Evolutionary conservation across 2,888 invertebrate species (phyloP), one percentile per base, ranked within the genome.

Genomic region (Harpalus rubripes): DNA sequence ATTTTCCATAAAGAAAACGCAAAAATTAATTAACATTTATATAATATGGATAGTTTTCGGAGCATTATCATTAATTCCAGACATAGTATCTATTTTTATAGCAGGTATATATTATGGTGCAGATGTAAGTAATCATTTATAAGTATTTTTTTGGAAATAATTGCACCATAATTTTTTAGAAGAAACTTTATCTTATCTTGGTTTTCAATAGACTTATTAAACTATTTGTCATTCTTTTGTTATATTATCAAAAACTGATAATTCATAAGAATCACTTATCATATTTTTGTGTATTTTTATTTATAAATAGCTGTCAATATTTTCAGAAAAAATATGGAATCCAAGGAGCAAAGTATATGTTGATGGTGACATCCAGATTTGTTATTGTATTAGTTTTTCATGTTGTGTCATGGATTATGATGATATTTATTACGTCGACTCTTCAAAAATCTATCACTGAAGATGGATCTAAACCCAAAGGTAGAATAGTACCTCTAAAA

Each of bases 401-500:
- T 12, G 22, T 83, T 7, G 16, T 8, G 7, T 61, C 61, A n/a
- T 83, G 72, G 32, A 59, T 83, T 59, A 59, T 61, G 7, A 61
- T 83, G 76, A 61, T 83, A 74, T 10, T 61, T 10, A 83, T 83
- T 61, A 83, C 83, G 5, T 10, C 22, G 22, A 22, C 10, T 12
- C 15, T 76, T 15, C 16, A 59, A n/a, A 76, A 61, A 12, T 39
- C 81, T 8, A 39, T 52, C 12, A 7, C 7, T 58, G 78, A 26
- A 58, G 78, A 78, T 78, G 58, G 12, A 4, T 22, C 78, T 56
- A 78, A 78, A 26, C 58, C 78, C 22, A 58, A n/a, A 7, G 32
- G 52, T 68, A 39, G 81, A n/a, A 68, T 68, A 44, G 68, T 81
- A 7, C 81, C 81, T 5, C n/a, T 81, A 44, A 81, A 81, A 18